Evolutionary conservation across 2,797 vertebrate genomes (phyloP), one percentile per base, ranked within the genome.

Genomic region (Chelidonichthys spinosus): DNA sequence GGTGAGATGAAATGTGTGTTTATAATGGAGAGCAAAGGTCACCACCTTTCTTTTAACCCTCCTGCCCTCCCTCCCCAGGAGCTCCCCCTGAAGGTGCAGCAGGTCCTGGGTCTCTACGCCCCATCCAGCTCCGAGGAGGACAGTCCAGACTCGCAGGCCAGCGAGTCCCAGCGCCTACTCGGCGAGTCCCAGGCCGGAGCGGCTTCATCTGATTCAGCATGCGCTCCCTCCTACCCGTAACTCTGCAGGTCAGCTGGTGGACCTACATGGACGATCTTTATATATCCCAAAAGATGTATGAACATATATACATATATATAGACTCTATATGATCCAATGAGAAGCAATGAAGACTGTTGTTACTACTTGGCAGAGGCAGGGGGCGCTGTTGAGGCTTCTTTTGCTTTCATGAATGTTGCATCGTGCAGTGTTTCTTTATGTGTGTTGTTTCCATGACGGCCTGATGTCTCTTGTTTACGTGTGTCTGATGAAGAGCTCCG

Each of bases 21-120:
- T 25, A 5, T 10, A 10, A 61, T 36, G 17, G 36, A 53, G 9
- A 43, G 14, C 46, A 40, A 55, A 54, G 25, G n/a, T 14, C 25
- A 25, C 25, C 25, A 37, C 11, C 33, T 18, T 15, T 43, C 7
- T 35, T 53, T 37, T 46, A 15, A 18, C 14, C 50, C 6, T 50
- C 40, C 4, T n/a, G 15, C 17, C 9, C 4, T 7, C 39, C 59
- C 25, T 25, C 25, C 25, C 25, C 79, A 97, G 97, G 96, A 98
- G 69, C 92, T 97, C 33, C 96, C 96, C 3, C 84, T 91, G 47
- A 95, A 94, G 18, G 96, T 97, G 73, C 95, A 94, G 92, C 95
- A 96, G 86, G 93, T 97, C 6, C 89, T 98, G 78, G 96, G 96
- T 0, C 84, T 96, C 39, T 91, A 60, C 1, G 68, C 73, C 32